phyloP scores from a whole-genome alignment of 2,888 invertebrate genomes.

The Acrobasis consociella region DNA sequence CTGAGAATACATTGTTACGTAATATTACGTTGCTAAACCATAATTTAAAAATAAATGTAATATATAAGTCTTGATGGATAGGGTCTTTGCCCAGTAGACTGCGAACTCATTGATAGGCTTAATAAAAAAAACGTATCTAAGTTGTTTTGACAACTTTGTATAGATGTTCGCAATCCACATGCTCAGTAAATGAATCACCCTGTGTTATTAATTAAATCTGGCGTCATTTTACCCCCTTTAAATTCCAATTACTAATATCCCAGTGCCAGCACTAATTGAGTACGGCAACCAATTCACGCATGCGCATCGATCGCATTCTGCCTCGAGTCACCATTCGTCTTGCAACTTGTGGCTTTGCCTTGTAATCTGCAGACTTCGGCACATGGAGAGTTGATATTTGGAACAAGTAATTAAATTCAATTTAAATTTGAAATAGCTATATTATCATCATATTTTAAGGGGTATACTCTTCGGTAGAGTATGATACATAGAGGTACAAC shows the following conservation, averaged over 20 bases:
- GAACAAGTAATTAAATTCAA: too few species aligned
- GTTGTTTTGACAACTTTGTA: too few species aligned
- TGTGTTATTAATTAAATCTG: constrained; percentile 12
- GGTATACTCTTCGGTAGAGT: too few species aligned
- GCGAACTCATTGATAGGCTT: background rate
- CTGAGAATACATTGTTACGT: too few species aligned
- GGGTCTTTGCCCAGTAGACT: too few species aligned
- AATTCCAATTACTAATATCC: constrained; percentile 74
- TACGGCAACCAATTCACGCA: constrained; percentile 68
- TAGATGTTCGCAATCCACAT: background rate
- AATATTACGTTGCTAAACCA: too few species aligned
- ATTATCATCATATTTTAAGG: too few species aligned
- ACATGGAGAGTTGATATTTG: constrained; percentile 26
- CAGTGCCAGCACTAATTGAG: constrained; percentile 71
- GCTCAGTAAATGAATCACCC: background rate
- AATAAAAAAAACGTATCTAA: background rate
- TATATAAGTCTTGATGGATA: too few species aligned
- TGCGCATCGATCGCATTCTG: constrained; percentile 65
- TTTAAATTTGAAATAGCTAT: too few species aligned
- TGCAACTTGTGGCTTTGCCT: constrained; percentile 47
- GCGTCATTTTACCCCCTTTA: constrained; percentile 43
- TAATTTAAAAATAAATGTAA: too few species aligned
- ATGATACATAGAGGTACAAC: too few species aligned
- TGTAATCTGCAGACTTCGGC: constrained; percentile 40
- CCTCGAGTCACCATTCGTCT: constrained; percentile 75